Evolutionary conservation across 2,113 vertebrate genomes (phyloP), one percentile per base, ranked within the genome.

Genomic region (Engraulis encrasicolus): DNA sequence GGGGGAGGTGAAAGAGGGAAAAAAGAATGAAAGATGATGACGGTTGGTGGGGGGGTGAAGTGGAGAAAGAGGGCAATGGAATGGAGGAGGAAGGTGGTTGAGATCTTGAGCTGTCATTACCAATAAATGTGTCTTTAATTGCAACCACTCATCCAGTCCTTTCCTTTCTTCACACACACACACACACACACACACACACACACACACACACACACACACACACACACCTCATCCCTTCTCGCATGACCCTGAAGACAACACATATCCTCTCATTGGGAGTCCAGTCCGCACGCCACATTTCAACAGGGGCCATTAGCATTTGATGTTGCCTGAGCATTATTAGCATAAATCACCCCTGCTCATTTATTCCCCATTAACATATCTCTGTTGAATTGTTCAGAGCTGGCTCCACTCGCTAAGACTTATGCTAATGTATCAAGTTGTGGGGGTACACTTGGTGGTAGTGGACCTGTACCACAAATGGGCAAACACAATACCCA

Each of bases 321-420:
- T 83, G 71, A 50, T 23, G 27, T 83, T 87, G 78, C 23, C 49
- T 66, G 23, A 38, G 52, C 50, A n/a, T n/a, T n/a, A 90, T 89
- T 88, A 84, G 82, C 84, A 86, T 91, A 90, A 91, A 88, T 87
- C 80, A 78, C 48, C 83, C 83, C 40, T 78, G 87, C 82, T 86
- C 50, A 82, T 86, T 88, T 85, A 85, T 87, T 85, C 52, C n/a
- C 86, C 82, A 88, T 89, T 91, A 88, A 82, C 86, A 88, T 90
- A 86, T 85, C 87, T 89, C 84, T 85, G 86, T 88, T 86, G 85
- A 89, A 89, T 89, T 88, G 89, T 87, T 88, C 88, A 91, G 88
- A 86, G 80, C 82, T 86, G n/a, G n/a, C n/a, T n/a, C n/a, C n/a
- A n/a, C 91, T 91, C 84, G 34, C 71, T n/a, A 83, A 83, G 85